Evolutionary conservation across 1,140 invertebrate species (phyloP).

Genomic region (Procambarus clarkii): DNA sequence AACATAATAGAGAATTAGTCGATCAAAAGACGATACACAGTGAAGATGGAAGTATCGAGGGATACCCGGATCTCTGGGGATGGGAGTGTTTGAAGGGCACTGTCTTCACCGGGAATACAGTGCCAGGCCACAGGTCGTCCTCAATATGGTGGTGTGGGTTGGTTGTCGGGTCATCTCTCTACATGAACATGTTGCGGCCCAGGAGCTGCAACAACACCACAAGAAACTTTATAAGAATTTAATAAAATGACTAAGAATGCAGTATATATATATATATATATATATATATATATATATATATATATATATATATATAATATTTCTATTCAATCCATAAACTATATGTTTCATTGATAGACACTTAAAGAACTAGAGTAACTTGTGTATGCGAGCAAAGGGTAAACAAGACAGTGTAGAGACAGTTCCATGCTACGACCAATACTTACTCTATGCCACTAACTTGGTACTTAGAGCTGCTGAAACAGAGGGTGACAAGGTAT

Average conservation of each 20-base stretch:
- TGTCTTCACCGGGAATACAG: conserved; percentile 18
- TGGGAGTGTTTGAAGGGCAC: neutral
- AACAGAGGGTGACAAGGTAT: conserved; percentile 38
- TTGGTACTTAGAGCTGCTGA: conserved; percentile 59
- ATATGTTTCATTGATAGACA: neutral
- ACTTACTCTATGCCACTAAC: conserved; percentile 56
- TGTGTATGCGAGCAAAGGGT: neutral
- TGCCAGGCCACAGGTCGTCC: neutral
- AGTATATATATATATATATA: neutral
- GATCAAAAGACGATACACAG: neutral
- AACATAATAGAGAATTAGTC: conserved; percentile 16
- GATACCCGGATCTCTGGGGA: neutral
- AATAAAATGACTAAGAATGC: too few relatives aligned
- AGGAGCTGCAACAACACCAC: neutral
- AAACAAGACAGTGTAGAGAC: neutral
- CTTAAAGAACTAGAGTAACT: neutral
- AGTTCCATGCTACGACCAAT: neutral
- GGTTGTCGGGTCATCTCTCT: conserved; percentile 10
- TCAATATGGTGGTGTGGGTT: neutral
- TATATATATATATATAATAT: neutral
- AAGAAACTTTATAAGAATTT: neutral
- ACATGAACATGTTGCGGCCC: conserved; percentile 18
- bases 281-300: neutral
- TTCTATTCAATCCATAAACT: too few relatives aligned
- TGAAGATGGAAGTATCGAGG: conserved; percentile 2